Conservation (phyloP, 2,113 vertebrate genomes). For the Scomber scombrus region DNA sequence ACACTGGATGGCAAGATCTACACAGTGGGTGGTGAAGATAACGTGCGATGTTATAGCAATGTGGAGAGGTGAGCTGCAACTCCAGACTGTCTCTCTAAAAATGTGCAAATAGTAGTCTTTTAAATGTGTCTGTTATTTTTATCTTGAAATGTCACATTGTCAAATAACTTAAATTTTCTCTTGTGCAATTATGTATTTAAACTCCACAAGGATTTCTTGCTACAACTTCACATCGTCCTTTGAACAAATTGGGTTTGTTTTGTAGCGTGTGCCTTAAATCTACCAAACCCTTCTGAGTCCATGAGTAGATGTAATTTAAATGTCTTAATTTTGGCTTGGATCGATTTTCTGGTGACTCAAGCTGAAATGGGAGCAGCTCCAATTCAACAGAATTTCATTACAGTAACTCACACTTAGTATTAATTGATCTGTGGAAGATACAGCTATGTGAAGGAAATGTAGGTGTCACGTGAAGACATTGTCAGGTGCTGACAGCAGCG, state of each 20-base stretch:
- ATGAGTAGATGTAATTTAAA: constrained; percentile 23
- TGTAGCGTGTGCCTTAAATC: not conserved
- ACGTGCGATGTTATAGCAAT: constrained; percentile 69
- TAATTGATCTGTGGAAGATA: not conserved
- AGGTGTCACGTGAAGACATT: constrained; percentile 8
- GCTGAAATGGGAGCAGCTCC: not conserved
- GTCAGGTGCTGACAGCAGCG: constrained; percentile 14
- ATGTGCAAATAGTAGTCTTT: not conserved
- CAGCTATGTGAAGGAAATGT: constrained; percentile 14
- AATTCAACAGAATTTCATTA: constrained; percentile 18
- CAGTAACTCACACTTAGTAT: not conserved
- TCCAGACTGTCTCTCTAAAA: not conserved
- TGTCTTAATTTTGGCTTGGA: constrained; percentile 2
- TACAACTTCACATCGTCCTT: constrained; percentile 13
- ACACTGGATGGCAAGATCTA: constrained; percentile 74
- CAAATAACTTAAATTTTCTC: not conserved
- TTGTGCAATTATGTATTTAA: not conserved
- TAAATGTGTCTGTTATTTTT: not conserved
- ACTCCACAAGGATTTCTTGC: constrained; percentile 2
- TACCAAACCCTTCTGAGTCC: constrained; percentile 17
- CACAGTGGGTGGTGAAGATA: constrained; percentile 74
- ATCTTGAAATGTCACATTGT: not conserved
- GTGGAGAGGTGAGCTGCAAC: constrained; percentile 74
- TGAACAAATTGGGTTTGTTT: constrained; percentile 24
- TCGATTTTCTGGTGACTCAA: constrained; percentile 19